These are phyloP conservation scores for Uropetala carovei DNA, from an alignment of 2,888 invertebrate genomes.

Conservation along the genomic window DNA sequence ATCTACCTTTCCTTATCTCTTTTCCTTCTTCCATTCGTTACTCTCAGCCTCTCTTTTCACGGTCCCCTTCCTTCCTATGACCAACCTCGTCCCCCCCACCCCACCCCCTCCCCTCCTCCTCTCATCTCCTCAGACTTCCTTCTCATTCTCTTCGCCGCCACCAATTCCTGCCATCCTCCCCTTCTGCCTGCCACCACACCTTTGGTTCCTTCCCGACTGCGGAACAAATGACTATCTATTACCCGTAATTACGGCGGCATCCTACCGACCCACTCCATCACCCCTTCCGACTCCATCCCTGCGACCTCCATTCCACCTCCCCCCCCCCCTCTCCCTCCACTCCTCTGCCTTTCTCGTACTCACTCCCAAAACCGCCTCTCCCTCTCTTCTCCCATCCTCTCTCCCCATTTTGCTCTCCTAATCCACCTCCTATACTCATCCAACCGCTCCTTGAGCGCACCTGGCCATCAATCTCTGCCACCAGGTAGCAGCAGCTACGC, in stretches of 20 bases:
- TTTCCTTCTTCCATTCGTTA: background rate
- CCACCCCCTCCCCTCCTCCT: background rate
- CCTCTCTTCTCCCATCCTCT: background rate
- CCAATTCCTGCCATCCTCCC: background rate
- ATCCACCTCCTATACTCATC: slow-evolving; percentile 12
- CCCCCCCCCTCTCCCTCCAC: background rate
- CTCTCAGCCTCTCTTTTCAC: background rate
- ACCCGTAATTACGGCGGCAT: slow-evolving; percentile 26
- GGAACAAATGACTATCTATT: slow-evolving; percentile 34
- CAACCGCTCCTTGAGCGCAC: slow-evolving; percentile 16
- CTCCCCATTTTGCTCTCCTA: background rate
- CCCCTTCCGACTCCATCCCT: background rate
- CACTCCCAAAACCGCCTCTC: background rate
- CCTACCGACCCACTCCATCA: slow-evolving; percentile 32
- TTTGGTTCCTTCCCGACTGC: background rate
- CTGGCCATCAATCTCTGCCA: slow-evolving; percentile 35
- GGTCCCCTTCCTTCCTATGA: background rate
- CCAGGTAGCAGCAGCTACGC: slow-evolving; percentile 15
- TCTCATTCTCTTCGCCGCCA: slow-evolving; percentile 27
- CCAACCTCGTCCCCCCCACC: background rate
- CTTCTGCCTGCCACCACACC: background rate
- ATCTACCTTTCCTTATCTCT: background rate
- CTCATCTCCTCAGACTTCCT: background rate
- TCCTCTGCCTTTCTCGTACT: background rate
- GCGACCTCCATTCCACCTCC: slow-evolving; percentile 10